These are phyloP conservation scores for Metallyticus violacea DNA, from an alignment of 2,888 invertebrate species.

Conservation along the genomic window DNA sequence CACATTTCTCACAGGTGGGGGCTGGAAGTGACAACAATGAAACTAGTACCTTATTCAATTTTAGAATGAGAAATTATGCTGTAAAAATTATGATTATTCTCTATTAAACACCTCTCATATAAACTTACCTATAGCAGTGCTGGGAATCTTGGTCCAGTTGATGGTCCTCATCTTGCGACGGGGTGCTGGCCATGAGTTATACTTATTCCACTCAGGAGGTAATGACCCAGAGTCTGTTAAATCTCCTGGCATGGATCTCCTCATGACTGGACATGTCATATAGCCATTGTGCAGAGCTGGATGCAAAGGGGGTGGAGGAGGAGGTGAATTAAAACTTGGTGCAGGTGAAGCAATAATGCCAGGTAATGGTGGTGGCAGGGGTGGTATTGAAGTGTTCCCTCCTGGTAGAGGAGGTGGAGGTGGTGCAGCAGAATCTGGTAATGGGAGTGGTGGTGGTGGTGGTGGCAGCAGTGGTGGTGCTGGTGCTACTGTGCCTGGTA, in stretches of 20 bases:
- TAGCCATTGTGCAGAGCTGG: neutral
- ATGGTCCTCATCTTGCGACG: constrained; percentile 48
- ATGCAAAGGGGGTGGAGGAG: neutral
- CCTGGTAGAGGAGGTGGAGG: constrained; percentile 2
- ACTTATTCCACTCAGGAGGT: constrained; percentile 20
- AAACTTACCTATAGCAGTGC: constrained; percentile 36
- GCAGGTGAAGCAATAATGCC: neutral
- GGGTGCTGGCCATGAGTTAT: constrained; percentile 42
- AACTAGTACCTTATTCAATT: too few species aligned
- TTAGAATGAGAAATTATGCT: too few species aligned
- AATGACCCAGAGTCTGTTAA: neutral
- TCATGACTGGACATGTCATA: constrained; percentile 10
- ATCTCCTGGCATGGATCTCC: constrained; percentile 16
- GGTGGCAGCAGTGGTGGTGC: constrained; percentile 19
- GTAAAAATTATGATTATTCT: too few species aligned
- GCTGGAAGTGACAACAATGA: too few species aligned
- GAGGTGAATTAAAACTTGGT: neutral
- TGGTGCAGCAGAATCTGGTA: neutral
- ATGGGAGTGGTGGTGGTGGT: constrained; percentile 25
- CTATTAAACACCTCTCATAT: neutral
- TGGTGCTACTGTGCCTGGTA: neutral
- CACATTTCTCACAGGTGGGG: too few species aligned
- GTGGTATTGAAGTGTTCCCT: constrained; percentile 20
- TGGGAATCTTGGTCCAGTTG: constrained; percentile 47
- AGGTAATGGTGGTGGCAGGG: constrained; percentile 21